Base-by-base conservation (phyloP, 2,888 invertebrate genomes). In the Caenorhabditis macrosperma region DNA sequence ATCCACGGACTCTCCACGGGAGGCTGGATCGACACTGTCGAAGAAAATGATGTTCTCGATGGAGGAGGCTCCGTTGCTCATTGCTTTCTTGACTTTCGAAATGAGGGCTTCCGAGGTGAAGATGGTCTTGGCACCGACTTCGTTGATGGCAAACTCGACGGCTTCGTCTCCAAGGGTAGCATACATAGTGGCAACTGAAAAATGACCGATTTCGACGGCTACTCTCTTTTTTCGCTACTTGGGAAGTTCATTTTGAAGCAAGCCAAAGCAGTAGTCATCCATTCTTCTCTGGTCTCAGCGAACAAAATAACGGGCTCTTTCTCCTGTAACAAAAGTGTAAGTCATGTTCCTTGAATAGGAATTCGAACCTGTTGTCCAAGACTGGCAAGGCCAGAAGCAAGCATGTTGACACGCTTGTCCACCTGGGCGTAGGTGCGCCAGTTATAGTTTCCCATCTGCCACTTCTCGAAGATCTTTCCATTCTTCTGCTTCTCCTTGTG, bases 111-210 rank as follows among this genome's bases (percentile, higher is more conserved):
- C 94, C 33, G 95, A 94, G 20, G 98, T 98, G 91, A 99, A 95
- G 41, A 98, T 95, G 9, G 95, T 94, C 54, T 94, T 94, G 0
- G 96, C 96, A 91, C 97, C 96, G 0, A 98, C 96, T 93, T 99
- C 97, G 91, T 96, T 96, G 90, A 99, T 95, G 87, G 97, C 97
- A 92, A 97, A 97, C 6, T 95, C 94, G 80, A 99, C 95, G 1
- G 97, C 98, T 7, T 98, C 97, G 90, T 97, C 96, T 38, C 97
- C 97, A 15, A 99, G 93, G 0, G 97, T 98, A 1, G 98, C 95
- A 91, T 99, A 99, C 86, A 99, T 94, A 0, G 98, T 99, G 2
- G 97, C 97, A 90, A 98, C 95, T 93, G 93, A 74, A 90, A 88
- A 41, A 17, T 10, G 9, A 28, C 33, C 46, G 5, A 17, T 52